phyloP scores from a whole-genome alignment of 1,140 invertebrate species.

The Acromyrmex charruanus region DNA sequence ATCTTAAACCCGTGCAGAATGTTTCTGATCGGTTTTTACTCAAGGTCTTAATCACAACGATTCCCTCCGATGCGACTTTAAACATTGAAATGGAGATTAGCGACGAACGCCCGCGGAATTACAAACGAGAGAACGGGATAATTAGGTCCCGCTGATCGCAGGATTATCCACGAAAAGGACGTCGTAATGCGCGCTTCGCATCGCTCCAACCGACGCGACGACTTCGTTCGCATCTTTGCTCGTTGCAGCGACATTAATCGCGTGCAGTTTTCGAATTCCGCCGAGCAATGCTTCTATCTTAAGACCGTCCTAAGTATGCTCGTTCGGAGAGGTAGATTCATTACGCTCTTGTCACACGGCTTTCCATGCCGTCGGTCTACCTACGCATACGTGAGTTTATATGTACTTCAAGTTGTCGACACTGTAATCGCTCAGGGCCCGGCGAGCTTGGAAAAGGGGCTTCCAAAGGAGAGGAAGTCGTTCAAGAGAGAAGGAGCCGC shows the following conservation, averaged over 20 bases:
- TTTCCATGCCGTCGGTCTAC: constrained; percentile 14
- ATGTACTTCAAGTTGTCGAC: constrained; percentile 50
- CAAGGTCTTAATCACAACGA: constrained; percentile 54
- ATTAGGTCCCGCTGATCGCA: constrained; percentile 47
- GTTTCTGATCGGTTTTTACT: constrained; percentile 48
- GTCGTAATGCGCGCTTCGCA: constrained; percentile 9
- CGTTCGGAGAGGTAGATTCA: constrained; percentile 43
- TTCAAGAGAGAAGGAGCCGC: constrained; percentile 9
- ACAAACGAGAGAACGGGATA: constrained; percentile 44
- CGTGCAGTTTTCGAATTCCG: constrained; percentile 40
- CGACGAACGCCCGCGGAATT: constrained; percentile 36
- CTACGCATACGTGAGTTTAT: constrained; percentile 43
- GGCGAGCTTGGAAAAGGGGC: constrained; percentile 52
- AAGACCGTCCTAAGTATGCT: constrained; percentile 30
- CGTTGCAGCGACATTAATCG: constrained; percentile 42
- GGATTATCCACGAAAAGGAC: constrained; percentile 45
- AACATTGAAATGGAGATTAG: constrained; percentile 48
- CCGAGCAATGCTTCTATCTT: constrained; percentile 13
- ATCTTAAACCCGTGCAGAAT: constrained; percentile 69
- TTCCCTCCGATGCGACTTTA: constrained; percentile 25
- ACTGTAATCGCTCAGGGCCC: constrained; percentile 59
- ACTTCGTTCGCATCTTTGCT: constrained; percentile 8
- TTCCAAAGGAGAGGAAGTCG: constrained; percentile 57
- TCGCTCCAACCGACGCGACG: background rate
- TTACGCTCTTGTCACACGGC: constrained; percentile 51